A percentile compares a stretch with the other conserved stretches of the same genome.
phyloP scores from a whole-genome alignment of 2,888 invertebrate genomes.

The Synergus umbraculus region DNA sequence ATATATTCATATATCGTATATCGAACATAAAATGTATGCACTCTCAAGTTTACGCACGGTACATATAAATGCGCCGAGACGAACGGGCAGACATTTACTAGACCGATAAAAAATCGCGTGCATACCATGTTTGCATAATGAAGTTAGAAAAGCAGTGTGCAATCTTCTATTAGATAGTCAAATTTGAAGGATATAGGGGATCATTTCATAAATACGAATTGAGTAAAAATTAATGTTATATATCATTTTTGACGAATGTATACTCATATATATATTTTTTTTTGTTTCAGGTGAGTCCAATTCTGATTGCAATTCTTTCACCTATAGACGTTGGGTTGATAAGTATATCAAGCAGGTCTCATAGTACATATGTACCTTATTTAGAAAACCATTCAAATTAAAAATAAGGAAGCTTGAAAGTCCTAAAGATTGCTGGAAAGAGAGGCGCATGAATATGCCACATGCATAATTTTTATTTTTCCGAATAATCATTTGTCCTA shows the following conservation, averaged over 20 bases:
- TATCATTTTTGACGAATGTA: background rate
- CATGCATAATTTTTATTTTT: too few species aligned
- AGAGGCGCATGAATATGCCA: too few species aligned
- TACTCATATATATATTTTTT: background rate
- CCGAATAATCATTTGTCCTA: too few species aligned
- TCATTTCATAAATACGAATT: background rate
- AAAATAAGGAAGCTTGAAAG: background rate
- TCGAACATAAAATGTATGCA: background rate
- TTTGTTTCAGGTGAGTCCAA: background rate
- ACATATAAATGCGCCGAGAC: background rate
- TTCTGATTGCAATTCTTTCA: background rate
- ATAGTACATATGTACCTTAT: too few species aligned
- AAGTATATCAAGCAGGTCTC: too few species aligned
- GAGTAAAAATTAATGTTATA: background rate
- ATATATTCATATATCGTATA: background rate
- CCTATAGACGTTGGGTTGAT: too few species aligned
- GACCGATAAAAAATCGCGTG: conserved; percentile 1
- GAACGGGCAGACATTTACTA: background rate
- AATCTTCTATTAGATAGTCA: background rate
- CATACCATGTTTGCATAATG: background rate
- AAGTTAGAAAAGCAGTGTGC: background rate
- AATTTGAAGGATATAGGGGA: background rate
- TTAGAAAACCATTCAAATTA: too few species aligned
- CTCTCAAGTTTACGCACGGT: background rate
- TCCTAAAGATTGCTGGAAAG: background rate